These are phyloP conservation scores for Ceyx margarethae DNA, from an alignment of 2,113 vertebrate species.

Conservation along the genomic window DNA sequence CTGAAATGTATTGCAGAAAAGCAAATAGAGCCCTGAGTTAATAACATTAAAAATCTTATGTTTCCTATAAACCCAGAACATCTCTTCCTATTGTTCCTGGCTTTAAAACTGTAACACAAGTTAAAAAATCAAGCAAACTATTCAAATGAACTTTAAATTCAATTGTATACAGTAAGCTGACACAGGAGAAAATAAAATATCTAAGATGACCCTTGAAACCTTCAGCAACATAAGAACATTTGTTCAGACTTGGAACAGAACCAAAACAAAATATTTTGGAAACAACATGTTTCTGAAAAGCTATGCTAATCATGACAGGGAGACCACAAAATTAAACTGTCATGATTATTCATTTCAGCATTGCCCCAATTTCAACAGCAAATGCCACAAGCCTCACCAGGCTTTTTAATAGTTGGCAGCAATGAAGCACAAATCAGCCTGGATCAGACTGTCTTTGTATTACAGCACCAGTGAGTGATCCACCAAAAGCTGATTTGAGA, in stretches of 20 bases:
- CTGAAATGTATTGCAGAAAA: neutral
- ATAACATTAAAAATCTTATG: neutral
- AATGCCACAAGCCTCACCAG: neutral
- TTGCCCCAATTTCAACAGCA: neutral
- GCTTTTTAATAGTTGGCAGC: neutral
- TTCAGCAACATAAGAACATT: neutral
- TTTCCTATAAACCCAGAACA: neutral
- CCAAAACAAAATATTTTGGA: neutral
- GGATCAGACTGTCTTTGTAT: neutral
- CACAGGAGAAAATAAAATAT: neutral
- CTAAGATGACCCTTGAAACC: neutral
- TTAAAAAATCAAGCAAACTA: neutral
- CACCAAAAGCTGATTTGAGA: neutral
- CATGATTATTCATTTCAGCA: neutral
- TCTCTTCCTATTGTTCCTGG: neutral
- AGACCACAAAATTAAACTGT: neutral
- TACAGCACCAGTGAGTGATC: neutral
- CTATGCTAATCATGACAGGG: neutral
- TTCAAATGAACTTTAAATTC: neutral
- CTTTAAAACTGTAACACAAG: neutral
- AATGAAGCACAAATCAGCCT: neutral
- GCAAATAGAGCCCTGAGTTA: neutral
- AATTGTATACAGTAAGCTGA: neutral
- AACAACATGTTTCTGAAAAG: neutral
- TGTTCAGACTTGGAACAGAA: neutral